Conservation (phyloP, 2,113 vertebrate species). For the Nannospalax galili region DNA sequence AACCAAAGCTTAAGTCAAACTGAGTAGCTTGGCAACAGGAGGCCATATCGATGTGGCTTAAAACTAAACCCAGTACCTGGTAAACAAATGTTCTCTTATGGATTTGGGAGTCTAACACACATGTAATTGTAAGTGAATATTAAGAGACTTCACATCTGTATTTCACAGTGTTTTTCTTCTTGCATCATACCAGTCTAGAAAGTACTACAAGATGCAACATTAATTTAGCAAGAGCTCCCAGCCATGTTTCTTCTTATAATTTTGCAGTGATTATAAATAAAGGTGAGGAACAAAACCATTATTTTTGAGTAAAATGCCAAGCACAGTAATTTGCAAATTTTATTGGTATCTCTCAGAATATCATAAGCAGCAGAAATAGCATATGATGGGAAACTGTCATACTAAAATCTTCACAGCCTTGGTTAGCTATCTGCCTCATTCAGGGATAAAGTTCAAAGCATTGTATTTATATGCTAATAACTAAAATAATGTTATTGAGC, state of each 20-base stretch:
- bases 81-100: not conserved
- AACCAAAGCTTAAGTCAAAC: not conserved
- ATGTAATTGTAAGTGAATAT: conserved; percentile 45
- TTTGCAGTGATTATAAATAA: conserved; percentile 78
- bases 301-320: conserved; percentile 84
- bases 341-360: conserved; percentile 76
- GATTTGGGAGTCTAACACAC: not conserved
- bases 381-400: conserved; percentile 68
- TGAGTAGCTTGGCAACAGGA: not conserved
- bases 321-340: conserved; percentile 80
- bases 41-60: not conserved
- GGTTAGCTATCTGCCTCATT: not conserved
- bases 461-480: not conserved
- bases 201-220: conserved; percentile 44
- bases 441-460: not conserved
- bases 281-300: conserved; percentile 71
- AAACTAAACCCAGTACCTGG: conserved; percentile 53
- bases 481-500: conserved; percentile 9
- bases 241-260: conserved; percentile 77
- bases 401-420: conserved; percentile 39
- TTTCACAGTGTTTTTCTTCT: conserved; percentile 57
- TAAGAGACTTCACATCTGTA: conserved; percentile 40
- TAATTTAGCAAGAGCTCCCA: conserved; percentile 51
- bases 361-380: conserved; percentile 78
- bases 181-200: conserved; percentile 58